phyloP scores from a whole-genome alignment of 2,797 vertebrate genomes.

The Periophthalmus magnuspinnatus region DNA sequence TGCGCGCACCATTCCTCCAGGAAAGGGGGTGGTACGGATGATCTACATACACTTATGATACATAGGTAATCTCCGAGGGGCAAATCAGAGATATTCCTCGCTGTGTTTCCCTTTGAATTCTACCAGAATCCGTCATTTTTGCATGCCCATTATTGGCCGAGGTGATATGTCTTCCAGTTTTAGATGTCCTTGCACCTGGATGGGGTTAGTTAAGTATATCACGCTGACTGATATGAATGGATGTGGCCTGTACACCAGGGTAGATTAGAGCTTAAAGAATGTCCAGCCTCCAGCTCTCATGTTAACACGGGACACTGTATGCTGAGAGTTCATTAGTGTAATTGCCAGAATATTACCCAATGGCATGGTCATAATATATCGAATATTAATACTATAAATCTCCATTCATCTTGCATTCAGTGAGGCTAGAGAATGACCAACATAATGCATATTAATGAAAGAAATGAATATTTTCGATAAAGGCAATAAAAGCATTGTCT shows the following conservation, averaged over 20 bases:
- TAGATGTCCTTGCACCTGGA: constrained; percentile 65
- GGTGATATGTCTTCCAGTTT: constrained; percentile 71
- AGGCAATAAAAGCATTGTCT: constrained; percentile 33
- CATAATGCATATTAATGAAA: constrained; percentile 56
- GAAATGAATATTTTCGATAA: constrained; percentile 37
- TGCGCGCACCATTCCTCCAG: constrained; percentile 48
- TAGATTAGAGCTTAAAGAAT: constrained; percentile 64
- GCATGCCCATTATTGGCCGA: constrained; percentile 62
- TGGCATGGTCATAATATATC: constrained; percentile 66
- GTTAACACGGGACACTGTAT: constrained; percentile 61
- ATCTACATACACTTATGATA: constrained; percentile 74
- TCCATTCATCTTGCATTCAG: constrained; percentile 46
- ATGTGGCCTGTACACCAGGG: constrained; percentile 40
- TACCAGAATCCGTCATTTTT: constrained; percentile 64
- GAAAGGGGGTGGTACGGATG: constrained; percentile 38
- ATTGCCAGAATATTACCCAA: constrained; percentile 69
- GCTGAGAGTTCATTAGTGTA: constrained; percentile 70
- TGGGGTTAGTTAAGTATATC: constrained; percentile 40
- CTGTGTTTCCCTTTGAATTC: constrained; percentile 68
- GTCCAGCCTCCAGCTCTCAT: constrained; percentile 65
- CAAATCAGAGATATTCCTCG: constrained; percentile 64
- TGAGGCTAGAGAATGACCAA: constrained; percentile 28
- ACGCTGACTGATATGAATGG: constrained; percentile 58
- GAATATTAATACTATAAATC: constrained; percentile 68
- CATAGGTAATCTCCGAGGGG: constrained; percentile 71